Base-by-base conservation (phyloP, 1,140 invertebrate genomes). In the Drosophila sturtevanti region DNA sequence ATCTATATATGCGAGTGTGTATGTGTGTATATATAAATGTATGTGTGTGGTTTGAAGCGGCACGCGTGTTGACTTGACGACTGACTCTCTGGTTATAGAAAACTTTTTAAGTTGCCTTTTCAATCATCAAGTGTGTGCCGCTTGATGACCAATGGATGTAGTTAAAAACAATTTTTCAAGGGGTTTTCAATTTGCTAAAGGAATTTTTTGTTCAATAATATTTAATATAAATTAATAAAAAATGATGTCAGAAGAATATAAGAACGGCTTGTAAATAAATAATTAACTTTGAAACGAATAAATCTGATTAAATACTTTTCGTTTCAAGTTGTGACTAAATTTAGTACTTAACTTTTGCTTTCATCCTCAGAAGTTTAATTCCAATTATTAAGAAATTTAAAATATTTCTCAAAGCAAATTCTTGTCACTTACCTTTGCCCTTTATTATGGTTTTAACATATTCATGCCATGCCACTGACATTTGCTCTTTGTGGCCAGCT, bases 21-120 rank as follows among this genome's bases (percentile, higher is more conserved):
- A 34, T 61, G 21, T 72, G 35, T 58, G 7, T 54, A n/a, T 35
- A 18, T 37, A 21, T 62, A 21, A 62, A 51, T 60, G 16, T 62
- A 18, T 37, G 37, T 67, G 51, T 71, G 54, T 37, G 44, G 75
- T 62, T 68, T 66, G 16, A 54, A 68, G 71, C 51, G 44, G 68
- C 68, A 54, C 65, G 73, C 66, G 67, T 54, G 61, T 56, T 54
- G 68, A 74, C 66, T 55, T 72, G 44, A 62, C 55, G 63, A 67
- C 69, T 69, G 66, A 73, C 74, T 48, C 74, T 48, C 21, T 75
- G 63, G 41, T 66, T 78, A 35, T 64, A 60, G 22, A 63, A 56
- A 77, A 72, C 61, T 80, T 80, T 62, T 72, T 55, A 58, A 76
- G 72, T 67, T 63, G 72, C 63, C 76, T 35, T 56, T 60, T 77